Conservation (phyloP, 2,888 invertebrate genomes). For the Tridacna crocea region DNA sequence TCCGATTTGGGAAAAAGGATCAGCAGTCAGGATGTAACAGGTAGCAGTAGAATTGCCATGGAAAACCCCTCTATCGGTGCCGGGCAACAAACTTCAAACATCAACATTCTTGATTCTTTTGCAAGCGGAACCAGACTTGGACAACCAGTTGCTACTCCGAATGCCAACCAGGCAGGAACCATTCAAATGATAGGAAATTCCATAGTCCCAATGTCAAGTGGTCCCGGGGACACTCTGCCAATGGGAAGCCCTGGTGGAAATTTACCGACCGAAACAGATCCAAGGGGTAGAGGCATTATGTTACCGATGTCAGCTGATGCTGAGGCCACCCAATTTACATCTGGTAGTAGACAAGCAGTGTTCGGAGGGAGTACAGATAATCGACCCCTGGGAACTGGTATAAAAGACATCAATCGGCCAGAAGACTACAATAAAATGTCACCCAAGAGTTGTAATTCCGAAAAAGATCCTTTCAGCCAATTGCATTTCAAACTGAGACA, state of each 20-base stretch:
- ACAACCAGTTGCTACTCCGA: slow-evolving; percentile 13
- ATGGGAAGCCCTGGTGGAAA: no score
- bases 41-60: not conserved
- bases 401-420: not conserved
- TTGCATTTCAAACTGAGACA: slow-evolving; percentile 42
- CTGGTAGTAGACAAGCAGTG: slow-evolving; percentile 39
- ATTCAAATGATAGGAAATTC: not conserved
- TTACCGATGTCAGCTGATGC: not conserved
- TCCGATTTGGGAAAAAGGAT: not conserved
- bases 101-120: slow-evolving; percentile 1
- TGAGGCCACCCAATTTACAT: slow-evolving; percentile 25
- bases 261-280: no score
- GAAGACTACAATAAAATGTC: not conserved
- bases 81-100: not conserved
- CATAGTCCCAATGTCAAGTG: no score
- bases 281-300: not conserved
- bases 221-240: no score
- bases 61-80: not conserved
- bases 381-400: not conserved
- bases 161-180: not conserved
- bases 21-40: not conserved
- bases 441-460: slow-evolving; percentile 22
- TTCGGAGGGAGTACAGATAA: slow-evolving; percentile 35
- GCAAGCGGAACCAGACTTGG: slow-evolving; percentile 22
- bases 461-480: slow-evolving; percentile 39